Evolutionary conservation across 2,888 invertebrate genomes (phyloP), one percentile per base, ranked within the genome.

Genomic region (Drosophila basisetae): DNA sequence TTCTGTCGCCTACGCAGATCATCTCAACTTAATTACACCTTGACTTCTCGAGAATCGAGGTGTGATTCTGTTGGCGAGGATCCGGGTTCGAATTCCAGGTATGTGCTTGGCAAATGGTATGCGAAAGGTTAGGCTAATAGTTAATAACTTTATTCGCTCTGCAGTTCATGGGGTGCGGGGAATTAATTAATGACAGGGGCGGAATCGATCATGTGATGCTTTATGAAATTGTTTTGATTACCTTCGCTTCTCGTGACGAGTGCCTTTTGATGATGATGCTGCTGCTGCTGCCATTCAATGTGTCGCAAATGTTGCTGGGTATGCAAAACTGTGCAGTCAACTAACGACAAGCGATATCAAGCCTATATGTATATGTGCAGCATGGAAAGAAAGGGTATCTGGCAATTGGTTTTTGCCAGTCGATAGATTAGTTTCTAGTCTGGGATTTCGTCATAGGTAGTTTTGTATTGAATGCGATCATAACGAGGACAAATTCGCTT

Each of bases 121-220:
- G 22, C 43, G 6, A 22, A 47, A 25, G n/a, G 28, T 39, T 11
- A n/a, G 7, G 13, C 13, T 30, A 7, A 28, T 13, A 13, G n/a
- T n/a, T 39, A 56, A 56, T 56, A 56, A n/a, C 9, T 2, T 28
- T 30, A 25, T 55, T 16, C 37, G 16, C 16, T 55, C 1, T 18
- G 13, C 37, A 18, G 37, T 13, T 39, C 30, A 22, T 11, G n/a
- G 56, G n/a, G 30, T 41, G 11, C 22, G n/a, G 41, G 31, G 37
- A 30, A 31, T 41, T 28, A 37, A 28, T 60, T 16, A 16, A 49
- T 37, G 37, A 31, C 37, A 22, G 37, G 13, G n/a, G 11, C 0
- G 10, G 16, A 4, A 30, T 43, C 33, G 55, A 72, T 80, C 83
- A 83, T 80, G 83, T 77, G 80, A 69, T 55, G 63, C 59, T 68